A percentile compares a stretch with the other conserved stretches of the same genome.
Conservation (phyloP, 1,140 invertebrate species). For the Drusus annulatus region DNA sequence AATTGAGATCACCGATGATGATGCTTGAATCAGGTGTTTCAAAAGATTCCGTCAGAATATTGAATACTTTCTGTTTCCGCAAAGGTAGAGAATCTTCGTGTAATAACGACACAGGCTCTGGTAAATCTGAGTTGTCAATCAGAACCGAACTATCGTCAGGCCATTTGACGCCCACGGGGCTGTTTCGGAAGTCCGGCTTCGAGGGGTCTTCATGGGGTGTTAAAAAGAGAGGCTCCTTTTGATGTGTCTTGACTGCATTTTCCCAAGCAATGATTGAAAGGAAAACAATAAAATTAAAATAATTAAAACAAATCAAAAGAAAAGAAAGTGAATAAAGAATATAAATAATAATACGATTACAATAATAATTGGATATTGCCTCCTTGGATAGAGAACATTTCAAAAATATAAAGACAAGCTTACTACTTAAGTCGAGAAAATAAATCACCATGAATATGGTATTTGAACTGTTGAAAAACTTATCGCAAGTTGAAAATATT, state of each 20-base stretch:
- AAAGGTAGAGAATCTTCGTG: conserved; percentile 5
- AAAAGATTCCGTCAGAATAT: conserved; percentile 53
- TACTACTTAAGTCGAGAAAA: no score
- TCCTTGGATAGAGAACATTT: no score
- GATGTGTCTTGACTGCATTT: conserved; percentile 35
- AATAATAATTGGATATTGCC: neutral
- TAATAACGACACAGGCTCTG: neutral
- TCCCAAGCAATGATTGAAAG: conserved; percentile 24
- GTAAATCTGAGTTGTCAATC: neutral
- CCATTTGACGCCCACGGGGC: neutral
- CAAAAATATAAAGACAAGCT: no score
- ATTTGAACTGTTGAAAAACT: no score
- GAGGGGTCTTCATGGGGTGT: conserved; percentile 28
- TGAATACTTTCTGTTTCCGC: conserved; percentile 52
- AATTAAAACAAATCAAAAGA: conserved; percentile 44
- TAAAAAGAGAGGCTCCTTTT: conserved; percentile 40
- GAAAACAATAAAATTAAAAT: conserved; percentile 53
- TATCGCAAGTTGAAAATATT: no score
- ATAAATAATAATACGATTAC: neutral
- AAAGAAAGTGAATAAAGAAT: neutral
- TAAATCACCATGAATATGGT: no score
- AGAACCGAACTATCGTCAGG: neutral
- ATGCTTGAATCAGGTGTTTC: conserved; percentile 52
- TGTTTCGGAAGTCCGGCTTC: conserved; percentile 20
- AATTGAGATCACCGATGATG: conserved; percentile 20